Evolutionary conservation across 1,140 invertebrate species (phyloP), one percentile per base, ranked within the genome.

Genomic region (Lucilia cuprina): DNA sequence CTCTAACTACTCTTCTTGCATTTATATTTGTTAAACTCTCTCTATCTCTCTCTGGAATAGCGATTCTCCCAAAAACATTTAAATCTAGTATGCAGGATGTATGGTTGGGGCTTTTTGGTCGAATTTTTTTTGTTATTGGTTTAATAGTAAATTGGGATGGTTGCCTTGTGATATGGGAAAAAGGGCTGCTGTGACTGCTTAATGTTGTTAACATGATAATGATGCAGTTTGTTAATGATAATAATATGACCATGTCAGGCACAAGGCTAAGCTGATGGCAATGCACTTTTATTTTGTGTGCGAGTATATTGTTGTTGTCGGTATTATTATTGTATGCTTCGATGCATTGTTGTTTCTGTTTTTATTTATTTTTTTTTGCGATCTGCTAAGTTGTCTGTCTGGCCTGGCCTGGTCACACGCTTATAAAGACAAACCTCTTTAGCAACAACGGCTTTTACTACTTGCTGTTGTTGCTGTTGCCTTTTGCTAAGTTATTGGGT

Each of bases 181-280:
- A 55, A 55, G 50, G 50, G 75, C n/a, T 47, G 75, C 77, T 80
- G 41, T 47, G 21, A 35, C 77, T 80, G 41, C 77, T 50, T 80
- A 21, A 25, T 49, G 47, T 80, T 80, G 77, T 80, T 80, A 80
- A 49, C 41, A 80, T 49, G 41, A 50, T 80, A 80, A 80, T 80
- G 77, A 80, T 80, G 77, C 19, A 49, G 77, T 50, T 50, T 80
- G 77, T 21, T 25, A 49, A 80, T 80, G 41, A 49, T 50, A 49
- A 34, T 80, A 49, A 80, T 80, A 49, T 80, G 77, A 80, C 77
- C 77, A 80, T 80, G 77, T 80, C 77, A 80, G 77, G 47, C 77
- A 80, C 77, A 80, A 82, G 82, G 82, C 60, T 65, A 82, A 82
- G 55, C 60, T 82, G 82, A 65, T 82, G 82, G 41, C 82, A 82